Base-by-base conservation (phyloP, 2,113 vertebrate species). In the Abramis brama region DNA sequence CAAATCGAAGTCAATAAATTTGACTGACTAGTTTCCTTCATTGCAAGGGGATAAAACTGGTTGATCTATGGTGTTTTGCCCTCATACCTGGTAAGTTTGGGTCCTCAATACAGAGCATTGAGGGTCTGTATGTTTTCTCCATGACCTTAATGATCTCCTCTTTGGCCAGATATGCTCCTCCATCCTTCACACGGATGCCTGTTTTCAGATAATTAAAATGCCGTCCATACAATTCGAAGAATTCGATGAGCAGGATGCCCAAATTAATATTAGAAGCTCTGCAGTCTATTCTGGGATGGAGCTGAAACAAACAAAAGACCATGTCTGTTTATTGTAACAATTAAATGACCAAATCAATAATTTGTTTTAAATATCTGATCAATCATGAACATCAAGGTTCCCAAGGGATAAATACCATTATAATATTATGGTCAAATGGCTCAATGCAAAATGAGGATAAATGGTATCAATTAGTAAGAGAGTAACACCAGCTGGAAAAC, bases 201-300 rank as follows among this genome's bases (percentile, higher is more conserved):
- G 97, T 98, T 94, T 99, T 98, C 94, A 98, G 93, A 92, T 99
- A 99, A 94, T 99, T 99, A 93, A 99, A 99, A 91, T 99, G 97
- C 90, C 97, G 96, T 86, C 98, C 98, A 84, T 99, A 99, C 76
- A 99, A 93, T 94, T 99, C 97, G 90, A 99, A 99, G 95, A 99
- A 99, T 92, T 99, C 98, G 85, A 99, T 99, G 92, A 99, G 96
- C 93, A 99, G 94, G 92, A 98, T 95, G 87, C 98, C 98, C 90
- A 98, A 94, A 93, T 99, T 99, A 91, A 97, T 96, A 86, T 92
- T 96, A 89, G 96, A 94, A 89, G 95, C 96, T 89, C 96, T 96
- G 92, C 97, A 97, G 90, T 99, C 97, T 85, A 98, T 97, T 60
- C 98, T 96, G 86, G 98, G 97, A 94, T 99, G 98, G 87, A 98